Conservation (phyloP, 2,113 vertebrate species). For the Martes martes region DNA sequence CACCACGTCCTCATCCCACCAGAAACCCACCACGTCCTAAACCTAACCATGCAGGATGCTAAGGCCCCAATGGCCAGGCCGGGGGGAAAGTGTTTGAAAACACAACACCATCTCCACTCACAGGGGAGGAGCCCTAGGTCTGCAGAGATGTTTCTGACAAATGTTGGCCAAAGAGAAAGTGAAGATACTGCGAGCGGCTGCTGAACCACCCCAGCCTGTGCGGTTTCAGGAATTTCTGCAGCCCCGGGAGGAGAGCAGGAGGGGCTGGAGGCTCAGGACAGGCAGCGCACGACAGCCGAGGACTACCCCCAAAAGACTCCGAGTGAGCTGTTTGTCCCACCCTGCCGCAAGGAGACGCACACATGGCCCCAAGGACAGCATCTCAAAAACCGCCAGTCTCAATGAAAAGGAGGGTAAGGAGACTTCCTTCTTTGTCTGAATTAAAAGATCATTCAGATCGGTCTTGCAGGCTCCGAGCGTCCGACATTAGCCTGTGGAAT, state of each 20-base stretch:
- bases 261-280: background rate
- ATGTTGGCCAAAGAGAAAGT: background rate
- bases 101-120: background rate
- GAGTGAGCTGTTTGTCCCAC: background rate
- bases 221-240: background rate
- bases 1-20: too few relatives aligned
- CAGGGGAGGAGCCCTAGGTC: background rate
- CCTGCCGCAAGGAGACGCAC: background rate
- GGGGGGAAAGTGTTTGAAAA: background rate
- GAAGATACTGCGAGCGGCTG: accelerated
- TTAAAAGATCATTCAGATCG: background rate
- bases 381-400: too few relatives aligned
- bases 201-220: background rate
- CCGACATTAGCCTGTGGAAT: accelerated
- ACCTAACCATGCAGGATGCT: too few relatives aligned
- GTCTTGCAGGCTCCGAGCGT: background rate
- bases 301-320: background rate
- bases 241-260: background rate
- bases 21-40: background rate
- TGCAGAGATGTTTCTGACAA: background rate
- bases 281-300: background rate
- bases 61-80: background rate
- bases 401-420: background rate
- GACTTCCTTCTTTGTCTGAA: too few relatives aligned
- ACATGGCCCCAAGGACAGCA: too few relatives aligned